A percentile compares a stretch with the other conserved stretches of the same genome.
Evolutionary conservation across 2,888 invertebrate genomes (phyloP).

Genomic region (Phymatocera aterrima): DNA sequence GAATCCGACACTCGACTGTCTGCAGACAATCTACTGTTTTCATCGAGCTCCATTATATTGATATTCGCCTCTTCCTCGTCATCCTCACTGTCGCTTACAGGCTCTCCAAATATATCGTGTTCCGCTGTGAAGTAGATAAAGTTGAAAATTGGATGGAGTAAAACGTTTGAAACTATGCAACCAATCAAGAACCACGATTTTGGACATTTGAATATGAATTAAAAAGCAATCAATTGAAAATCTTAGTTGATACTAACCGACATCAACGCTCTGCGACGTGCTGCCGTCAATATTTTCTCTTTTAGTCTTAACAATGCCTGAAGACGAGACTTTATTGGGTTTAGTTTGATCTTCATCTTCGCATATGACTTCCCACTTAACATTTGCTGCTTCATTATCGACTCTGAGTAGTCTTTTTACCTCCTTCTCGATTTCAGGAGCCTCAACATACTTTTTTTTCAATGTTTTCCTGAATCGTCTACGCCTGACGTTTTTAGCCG

Average conservation of each 20-base stretch:
- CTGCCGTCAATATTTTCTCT: conserved; percentile 69
- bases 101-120: conserved; percentile 94
- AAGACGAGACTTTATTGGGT: conserved; percentile 71
- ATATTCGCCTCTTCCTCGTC: conserved; percentile 84
- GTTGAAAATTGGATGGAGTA: neutral
- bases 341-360: conserved; percentile 86
- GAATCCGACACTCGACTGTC: conserved; percentile 86
- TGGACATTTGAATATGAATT: no score
- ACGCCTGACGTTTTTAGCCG: conserved; percentile 95
- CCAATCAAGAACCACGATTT: neutral
- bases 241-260: conserved; percentile 67
- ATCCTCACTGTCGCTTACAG: conserved; percentile 92
- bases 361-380: conserved; percentile 92
- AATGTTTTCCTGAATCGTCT: conserved; percentile 95
- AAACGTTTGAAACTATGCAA: neutral
- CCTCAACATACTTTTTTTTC: conserved; percentile 97
- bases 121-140: conserved; percentile 77
- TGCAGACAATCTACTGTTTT: conserved; percentile 84
- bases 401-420: conserved; percentile 93
- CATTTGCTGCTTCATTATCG: conserved; percentile 94
- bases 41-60: conserved; percentile 87
- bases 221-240: neutral
- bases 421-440: conserved; percentile 98
- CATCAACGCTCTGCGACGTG: conserved; percentile 74
- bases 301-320: conserved; percentile 69